These are phyloP conservation scores for Alexandromys fortis DNA, from an alignment of 2,113 vertebrate species.

Conservation along the genomic window DNA sequence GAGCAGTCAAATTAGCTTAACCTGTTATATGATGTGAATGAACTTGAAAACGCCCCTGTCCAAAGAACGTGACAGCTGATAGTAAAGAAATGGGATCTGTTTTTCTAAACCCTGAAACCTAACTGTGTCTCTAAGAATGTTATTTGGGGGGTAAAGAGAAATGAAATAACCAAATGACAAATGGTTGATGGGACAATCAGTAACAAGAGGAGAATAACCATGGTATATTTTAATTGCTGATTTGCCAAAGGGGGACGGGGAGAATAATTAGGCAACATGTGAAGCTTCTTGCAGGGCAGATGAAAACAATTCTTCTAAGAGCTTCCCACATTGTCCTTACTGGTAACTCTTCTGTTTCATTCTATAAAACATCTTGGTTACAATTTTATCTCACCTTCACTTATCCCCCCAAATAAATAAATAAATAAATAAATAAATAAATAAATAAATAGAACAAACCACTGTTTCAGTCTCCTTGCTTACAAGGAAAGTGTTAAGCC, in stretches of 20 bases:
- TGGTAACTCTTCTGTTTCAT: slow-evolving; percentile 39
- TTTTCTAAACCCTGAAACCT: neutral
- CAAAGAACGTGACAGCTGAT: neutral
- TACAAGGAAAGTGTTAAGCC: slow-evolving; percentile 37
- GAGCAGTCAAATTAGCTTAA: neutral
- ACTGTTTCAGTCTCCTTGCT: neutral
- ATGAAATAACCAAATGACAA: neutral
- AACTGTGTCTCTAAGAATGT: neutral
- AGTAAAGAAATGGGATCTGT: neutral
- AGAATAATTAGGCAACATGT: neutral
- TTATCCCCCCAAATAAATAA: neutral
- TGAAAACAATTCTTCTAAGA: neutral
- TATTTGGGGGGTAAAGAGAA: neutral
- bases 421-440: too few relatives aligned
- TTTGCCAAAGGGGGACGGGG: neutral
- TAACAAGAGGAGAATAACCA: neutral
- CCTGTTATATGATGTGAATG: neutral
- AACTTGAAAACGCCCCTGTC: neutral
- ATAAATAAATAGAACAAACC: neutral
- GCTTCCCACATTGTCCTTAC: neutral
- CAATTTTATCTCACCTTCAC: slow-evolving; percentile 37
- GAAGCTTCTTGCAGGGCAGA: neutral
- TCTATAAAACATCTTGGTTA: slow-evolving; percentile 31
- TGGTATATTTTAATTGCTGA: neutral
- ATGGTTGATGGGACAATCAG: neutral